A percentile compares a stretch with the other conserved stretches of the same genome.
Evolutionary conservation across 2,888 invertebrate genomes (phyloP).

Genomic region (Cerastoderma edule): DNA sequence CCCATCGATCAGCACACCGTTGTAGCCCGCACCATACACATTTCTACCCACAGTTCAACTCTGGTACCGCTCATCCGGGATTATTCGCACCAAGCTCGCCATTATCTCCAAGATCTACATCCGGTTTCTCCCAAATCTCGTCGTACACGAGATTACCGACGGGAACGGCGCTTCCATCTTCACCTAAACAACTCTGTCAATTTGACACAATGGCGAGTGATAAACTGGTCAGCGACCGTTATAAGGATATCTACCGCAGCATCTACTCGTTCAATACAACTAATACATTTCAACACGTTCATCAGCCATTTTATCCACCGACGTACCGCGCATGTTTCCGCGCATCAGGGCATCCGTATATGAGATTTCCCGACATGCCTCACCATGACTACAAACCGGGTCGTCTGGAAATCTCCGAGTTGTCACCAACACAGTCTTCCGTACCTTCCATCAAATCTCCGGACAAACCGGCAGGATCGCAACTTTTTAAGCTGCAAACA

Average conservation of each 20-base stretch:
- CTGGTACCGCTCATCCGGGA: too few relatives aligned
- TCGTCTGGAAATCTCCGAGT: background rate
- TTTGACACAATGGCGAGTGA: constrained; percentile 1
- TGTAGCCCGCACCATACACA: too few relatives aligned
- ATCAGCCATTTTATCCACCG: constrained; percentile 2
- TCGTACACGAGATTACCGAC: too few relatives aligned
- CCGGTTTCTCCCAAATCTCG: too few relatives aligned
- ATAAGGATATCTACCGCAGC: background rate
- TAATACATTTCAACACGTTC: background rate
- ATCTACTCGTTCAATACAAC: background rate
- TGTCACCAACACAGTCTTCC: background rate
- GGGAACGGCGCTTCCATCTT: too few relatives aligned
- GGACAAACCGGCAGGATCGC: constrained; percentile 16
- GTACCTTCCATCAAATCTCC: constrained; percentile 23
- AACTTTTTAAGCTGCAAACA: background rate
- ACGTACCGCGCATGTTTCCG: background rate
- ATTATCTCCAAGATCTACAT: too few relatives aligned
- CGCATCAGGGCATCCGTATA: constrained; percentile 3
- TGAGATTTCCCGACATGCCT: background rate
- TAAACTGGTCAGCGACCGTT: background rate
- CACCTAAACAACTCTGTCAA: too few relatives aligned
- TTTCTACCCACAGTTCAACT: too few relatives aligned
- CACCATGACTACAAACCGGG: background rate
- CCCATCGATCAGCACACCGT: too few relatives aligned
- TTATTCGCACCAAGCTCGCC: too few relatives aligned